Evolutionary conservation across 2,797 vertebrate species (phyloP).

Genomic region (Sus cebifrons): DNA sequence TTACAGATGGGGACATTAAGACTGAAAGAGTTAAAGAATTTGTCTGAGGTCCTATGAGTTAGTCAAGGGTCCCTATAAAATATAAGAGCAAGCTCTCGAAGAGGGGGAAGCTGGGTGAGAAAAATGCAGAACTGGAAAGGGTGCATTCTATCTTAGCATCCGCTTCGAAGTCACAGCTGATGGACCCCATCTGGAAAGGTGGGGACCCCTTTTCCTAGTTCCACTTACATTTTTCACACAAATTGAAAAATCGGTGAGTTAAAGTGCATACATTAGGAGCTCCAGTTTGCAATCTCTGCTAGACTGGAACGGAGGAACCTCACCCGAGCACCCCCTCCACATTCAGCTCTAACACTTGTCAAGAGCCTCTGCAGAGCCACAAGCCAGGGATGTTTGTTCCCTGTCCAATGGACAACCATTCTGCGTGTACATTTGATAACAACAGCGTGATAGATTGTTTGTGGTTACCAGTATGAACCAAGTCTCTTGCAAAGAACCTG

Average conservation of each 20-base stretch:
- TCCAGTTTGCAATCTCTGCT: not conserved
- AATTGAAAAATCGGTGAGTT: not conserved
- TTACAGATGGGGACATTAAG: not conserved
- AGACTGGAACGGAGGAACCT: not conserved
- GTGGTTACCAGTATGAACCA: not conserved
- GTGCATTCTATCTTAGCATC: rapidly evolving
- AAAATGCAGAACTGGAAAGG: not conserved
- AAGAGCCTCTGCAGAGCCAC: too few species aligned
- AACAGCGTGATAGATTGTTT: not conserved
- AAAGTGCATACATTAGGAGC: not conserved
- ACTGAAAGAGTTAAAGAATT: not conserved
- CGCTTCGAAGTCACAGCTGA: not conserved
- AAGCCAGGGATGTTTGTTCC: not conserved
- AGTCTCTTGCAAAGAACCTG: not conserved
- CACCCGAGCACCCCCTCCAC: too few species aligned
- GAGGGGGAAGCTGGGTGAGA: too few species aligned
- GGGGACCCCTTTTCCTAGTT: not conserved
- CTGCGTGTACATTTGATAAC: not conserved
- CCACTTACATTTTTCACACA: not conserved
- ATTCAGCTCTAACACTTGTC: not conserved
- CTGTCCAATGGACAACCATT: not conserved
- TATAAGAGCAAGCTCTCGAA: not conserved
- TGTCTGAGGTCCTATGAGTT: not conserved
- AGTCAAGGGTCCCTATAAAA: not conserved
- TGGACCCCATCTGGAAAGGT: rapidly evolving